Evolutionary conservation across 1,140 invertebrate species (phyloP).

Genomic region (Oreohelix idahoensis): DNA sequence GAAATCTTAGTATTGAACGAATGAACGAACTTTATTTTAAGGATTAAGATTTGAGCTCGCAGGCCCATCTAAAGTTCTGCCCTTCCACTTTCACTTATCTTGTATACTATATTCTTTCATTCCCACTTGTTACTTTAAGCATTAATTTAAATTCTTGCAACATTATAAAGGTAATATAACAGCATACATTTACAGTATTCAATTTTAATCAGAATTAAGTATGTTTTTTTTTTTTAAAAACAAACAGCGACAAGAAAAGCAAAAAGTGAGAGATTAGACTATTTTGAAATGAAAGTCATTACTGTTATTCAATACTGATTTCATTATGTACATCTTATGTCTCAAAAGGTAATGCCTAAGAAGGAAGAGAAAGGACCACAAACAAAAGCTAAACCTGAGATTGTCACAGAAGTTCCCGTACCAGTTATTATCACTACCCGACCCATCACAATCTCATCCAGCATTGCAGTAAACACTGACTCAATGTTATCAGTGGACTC

Average conservation of each 20-base stretch:
- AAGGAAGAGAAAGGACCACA: constrained; percentile 26
- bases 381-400: neutral
- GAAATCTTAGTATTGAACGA: too few relatives aligned
- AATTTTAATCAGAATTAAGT: neutral
- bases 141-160: too few relatives aligned
- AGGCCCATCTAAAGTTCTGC: too few relatives aligned
- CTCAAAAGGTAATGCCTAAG: constrained; percentile 22
- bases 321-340: too few relatives aligned
- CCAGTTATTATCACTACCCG: neutral
- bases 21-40: too few relatives aligned
- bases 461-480: constrained; percentile 15
- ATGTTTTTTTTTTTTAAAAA: neutral
- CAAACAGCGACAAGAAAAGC: neutral
- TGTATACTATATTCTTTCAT: too few relatives aligned
- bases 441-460: neutral
- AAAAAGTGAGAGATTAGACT: too few relatives aligned
- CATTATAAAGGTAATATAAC: too few relatives aligned
- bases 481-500: neutral
- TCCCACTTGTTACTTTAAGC: too few relatives aligned
- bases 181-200: neutral
- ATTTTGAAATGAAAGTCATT: neutral
- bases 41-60: too few relatives aligned
- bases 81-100: too few relatives aligned
- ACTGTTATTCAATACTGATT: neutral
- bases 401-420: neutral